Conservation (phyloP, 2,113 vertebrate genomes). For the Trichechus manatus region DNA sequence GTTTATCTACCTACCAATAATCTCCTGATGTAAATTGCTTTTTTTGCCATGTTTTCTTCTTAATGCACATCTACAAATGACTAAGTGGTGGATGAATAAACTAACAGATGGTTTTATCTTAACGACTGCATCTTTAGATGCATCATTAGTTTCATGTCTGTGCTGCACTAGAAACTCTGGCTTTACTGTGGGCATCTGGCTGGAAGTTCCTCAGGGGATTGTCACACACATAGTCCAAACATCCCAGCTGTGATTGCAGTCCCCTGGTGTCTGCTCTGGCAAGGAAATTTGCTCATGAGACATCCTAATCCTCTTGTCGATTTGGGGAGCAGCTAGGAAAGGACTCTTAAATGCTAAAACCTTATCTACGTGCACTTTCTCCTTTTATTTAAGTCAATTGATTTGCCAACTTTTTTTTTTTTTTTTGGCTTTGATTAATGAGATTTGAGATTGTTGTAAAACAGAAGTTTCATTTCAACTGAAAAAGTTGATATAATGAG, state of each 20-base stretch:
- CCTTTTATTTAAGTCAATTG: constrained; percentile 19
- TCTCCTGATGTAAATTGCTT: background rate
- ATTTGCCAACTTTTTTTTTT: constrained; percentile 14
- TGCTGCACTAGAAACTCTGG: background rate
- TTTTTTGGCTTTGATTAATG: background rate
- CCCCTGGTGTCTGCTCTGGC: constrained; percentile 60
- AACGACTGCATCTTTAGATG: background rate
- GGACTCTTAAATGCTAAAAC: background rate
- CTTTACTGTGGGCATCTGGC: constrained; percentile 66
- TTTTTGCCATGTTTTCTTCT: background rate
- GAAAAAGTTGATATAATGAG: constrained; percentile 32
- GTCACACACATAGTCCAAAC: constrained; percentile 42
- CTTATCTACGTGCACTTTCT: background rate
- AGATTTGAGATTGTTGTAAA: background rate
- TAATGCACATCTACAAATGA: constrained; percentile 37
- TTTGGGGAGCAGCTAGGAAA: constrained; percentile 37
- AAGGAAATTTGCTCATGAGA: constrained; percentile 37
- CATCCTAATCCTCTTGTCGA: constrained; percentile 53
- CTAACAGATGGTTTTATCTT: constrained; percentile 65
- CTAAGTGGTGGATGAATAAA: constrained; percentile 27
- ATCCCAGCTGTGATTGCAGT: constrained; percentile 73
- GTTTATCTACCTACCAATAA: background rate
- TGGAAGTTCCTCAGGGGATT: constrained; percentile 40
- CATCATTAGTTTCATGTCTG: constrained; percentile 59
- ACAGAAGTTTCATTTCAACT: background rate